phyloP scores from a whole-genome alignment of 1,140 invertebrate genomes.

The Bactericera cockerelli region DNA sequence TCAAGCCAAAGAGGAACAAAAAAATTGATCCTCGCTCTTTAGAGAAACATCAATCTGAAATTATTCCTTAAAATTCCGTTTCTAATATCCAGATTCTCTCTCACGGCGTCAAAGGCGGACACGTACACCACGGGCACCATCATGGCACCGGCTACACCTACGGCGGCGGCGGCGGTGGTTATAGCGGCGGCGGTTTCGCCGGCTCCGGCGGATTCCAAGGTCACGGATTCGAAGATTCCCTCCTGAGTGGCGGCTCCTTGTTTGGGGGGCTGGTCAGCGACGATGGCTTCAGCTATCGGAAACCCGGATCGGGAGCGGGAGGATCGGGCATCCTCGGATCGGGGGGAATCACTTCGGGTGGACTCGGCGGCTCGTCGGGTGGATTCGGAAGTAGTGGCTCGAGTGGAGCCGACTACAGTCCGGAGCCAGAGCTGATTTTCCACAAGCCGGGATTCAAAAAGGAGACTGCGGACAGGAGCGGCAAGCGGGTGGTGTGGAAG shows the following conservation, averaged over 20 bases:
- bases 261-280: neutral
- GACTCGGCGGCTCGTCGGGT: too few species aligned
- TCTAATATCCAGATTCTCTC: neutral
- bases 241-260: neutral
- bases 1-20: too few species aligned
- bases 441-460: conserved; percentile 2
- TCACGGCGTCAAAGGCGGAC: neutral
- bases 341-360: too few species aligned
- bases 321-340: too few species aligned
- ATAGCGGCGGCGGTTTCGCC: neutral
- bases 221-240: neutral
- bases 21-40: too few species aligned
- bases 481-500: neutral
- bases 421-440: neutral
- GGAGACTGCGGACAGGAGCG: neutral
- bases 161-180: too few species aligned
- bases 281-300: neutral
- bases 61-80: too few species aligned
- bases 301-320: neutral
- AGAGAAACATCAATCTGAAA: too few species aligned
- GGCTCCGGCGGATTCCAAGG: neutral
- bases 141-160: too few species aligned
- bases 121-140: neutral
- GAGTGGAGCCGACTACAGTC: too few species aligned
- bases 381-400: too few species aligned